Conservation (phyloP, 1,140 invertebrate species). For the Vanessa atalanta region DNA sequence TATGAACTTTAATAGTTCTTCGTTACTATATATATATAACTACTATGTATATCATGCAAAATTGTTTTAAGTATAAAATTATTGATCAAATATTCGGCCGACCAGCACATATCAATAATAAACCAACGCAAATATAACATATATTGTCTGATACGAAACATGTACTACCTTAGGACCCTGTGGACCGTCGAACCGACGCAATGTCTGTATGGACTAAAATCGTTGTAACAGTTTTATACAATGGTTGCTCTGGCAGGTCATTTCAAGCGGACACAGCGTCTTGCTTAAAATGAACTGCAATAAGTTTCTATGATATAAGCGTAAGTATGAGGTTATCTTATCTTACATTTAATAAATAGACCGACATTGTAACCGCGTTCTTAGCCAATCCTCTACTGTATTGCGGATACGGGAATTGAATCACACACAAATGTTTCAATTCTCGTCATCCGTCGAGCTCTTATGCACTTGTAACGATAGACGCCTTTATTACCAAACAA, state of each 20-base stretch:
- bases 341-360: constrained; percentile 40
- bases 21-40: background rate
- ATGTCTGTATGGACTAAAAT: constrained; percentile 58
- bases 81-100: background rate
- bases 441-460: background rate
- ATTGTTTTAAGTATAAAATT: constrained; percentile 2
- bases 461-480: constrained; percentile 5
- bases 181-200: constrained; percentile 57
- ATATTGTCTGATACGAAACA: constrained; percentile 51
- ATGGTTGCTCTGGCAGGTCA: constrained; percentile 48
- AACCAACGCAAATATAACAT: constrained; percentile 18
- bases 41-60: constrained; percentile 7
- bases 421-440: constrained; percentile 5
- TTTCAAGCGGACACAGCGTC: constrained; percentile 20
- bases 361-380: constrained; percentile 13
- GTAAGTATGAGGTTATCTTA: constrained; percentile 56
- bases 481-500: background rate
- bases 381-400: background rate
- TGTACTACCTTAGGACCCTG: constrained; percentile 70
- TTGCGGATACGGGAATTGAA: constrained; percentile 3
- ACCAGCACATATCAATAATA: constrained; percentile 23
- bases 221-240: constrained; percentile 63
- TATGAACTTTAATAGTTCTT: background rate
- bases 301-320: constrained; percentile 54
- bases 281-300: constrained; percentile 40